Evolutionary conservation across 2,888 invertebrate genomes (phyloP).

Genomic region (Eupithecia tripunctaria): DNA sequence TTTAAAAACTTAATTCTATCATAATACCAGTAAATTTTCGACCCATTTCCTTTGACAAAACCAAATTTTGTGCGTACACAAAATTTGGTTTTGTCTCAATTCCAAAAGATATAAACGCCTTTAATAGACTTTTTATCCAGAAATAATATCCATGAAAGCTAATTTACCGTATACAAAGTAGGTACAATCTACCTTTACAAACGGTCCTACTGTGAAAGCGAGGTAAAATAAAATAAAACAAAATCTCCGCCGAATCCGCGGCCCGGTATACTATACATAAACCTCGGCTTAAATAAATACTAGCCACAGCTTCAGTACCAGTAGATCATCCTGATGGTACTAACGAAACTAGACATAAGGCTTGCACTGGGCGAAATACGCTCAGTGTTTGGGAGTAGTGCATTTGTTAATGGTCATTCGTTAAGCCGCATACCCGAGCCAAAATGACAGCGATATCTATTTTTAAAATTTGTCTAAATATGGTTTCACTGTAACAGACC

Average conservation of each 20-base stretch:
- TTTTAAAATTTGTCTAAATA: too few relatives aligned
- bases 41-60: too few relatives aligned
- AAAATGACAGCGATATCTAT: too few relatives aligned
- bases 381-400: background rate
- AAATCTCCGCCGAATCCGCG: slow-evolving; percentile 13
- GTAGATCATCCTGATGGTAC: slow-evolving; percentile 3
- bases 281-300: slow-evolving; percentile 21
- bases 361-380: background rate
- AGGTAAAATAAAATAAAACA: slow-evolving; percentile 22
- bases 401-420: too few relatives aligned
- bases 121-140: background rate
- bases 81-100: background rate
- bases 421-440: too few relatives aligned
- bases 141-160: background rate
- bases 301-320: slow-evolving; percentile 7
- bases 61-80: too few relatives aligned
- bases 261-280: background rate
- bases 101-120: background rate
- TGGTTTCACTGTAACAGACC: too few relatives aligned
- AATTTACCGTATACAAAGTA: background rate
- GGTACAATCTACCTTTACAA: background rate
- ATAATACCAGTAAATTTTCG: too few relatives aligned
- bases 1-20: too few relatives aligned
- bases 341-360: background rate
- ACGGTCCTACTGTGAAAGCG: slow-evolving; percentile 4